A percentile compares a stretch with the other conserved stretches of the same genome.
These are phyloP conservation scores for Emydoidea blandingii DNA, from an alignment of 2,797 vertebrate species.

Conservation along the genomic window DNA sequence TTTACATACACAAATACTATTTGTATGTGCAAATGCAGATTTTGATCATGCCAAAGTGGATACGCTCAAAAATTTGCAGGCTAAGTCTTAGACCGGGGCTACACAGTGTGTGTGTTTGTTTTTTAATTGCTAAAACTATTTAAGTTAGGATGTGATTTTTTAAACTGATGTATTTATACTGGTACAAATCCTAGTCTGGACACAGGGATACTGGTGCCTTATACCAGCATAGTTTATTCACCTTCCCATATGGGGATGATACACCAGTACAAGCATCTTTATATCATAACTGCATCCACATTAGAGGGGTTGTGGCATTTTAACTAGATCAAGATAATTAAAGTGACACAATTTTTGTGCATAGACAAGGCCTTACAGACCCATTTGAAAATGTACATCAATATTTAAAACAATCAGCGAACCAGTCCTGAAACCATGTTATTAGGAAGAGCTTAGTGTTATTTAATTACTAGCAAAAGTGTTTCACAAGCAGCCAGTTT, in stretches of 20 bases:
- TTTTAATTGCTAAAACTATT: neutral
- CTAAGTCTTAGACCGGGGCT: neutral
- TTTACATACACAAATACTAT: neutral
- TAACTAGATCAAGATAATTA: neutral
- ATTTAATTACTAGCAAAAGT: neutral
- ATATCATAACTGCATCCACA: neutral
- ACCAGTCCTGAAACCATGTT: conserved; percentile 60
- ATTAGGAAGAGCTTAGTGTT: neutral
- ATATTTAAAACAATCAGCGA: conserved; percentile 57
- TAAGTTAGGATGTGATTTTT: neutral
- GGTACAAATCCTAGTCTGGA: neutral
- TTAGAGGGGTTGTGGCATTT: neutral
- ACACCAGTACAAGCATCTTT: neutral
- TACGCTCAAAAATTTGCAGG: neutral
- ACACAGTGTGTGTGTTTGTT: neutral
- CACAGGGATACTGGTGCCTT: neutral
- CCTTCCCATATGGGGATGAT: neutral
- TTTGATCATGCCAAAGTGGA: neutral
- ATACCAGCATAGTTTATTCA: neutral
- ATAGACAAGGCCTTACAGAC: conserved; percentile 52
- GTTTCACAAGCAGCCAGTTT: conserved; percentile 17
- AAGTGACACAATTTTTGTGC: conserved; percentile 15
- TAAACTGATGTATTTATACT: neutral
- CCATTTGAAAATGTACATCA: conserved; percentile 33
- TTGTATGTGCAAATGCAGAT: neutral